Conservation (phyloP, 2,797 vertebrate species). For the Hephaestus fuliginosus region DNA sequence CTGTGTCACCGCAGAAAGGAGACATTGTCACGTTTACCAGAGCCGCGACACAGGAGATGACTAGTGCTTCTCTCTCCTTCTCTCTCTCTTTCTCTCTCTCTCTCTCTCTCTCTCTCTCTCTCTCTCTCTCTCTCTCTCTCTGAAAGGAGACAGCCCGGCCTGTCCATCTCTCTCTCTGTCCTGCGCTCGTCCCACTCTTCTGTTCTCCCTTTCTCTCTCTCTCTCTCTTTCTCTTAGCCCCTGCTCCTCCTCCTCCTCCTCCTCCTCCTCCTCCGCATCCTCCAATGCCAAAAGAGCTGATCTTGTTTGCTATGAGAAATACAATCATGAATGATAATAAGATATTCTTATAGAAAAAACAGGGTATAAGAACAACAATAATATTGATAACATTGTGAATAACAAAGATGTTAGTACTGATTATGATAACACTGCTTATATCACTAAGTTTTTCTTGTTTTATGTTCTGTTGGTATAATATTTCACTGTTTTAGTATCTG, state of each 20-base stretch:
- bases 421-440: slow-evolving; percentile 77
- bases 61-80: slow-evolving; percentile 41
- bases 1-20: slow-evolving; percentile 66
- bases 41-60: slow-evolving; percentile 55
- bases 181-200: slow-evolving; percentile 47
- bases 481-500: slow-evolving; percentile 77
- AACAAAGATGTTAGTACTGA: slow-evolving; percentile 79
- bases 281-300: slow-evolving; percentile 74
- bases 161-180: slow-evolving; percentile 32
- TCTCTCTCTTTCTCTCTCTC: neutral
- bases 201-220: slow-evolving; percentile 29
- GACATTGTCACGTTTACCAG: slow-evolving; percentile 58
- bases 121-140: slow-evolving; percentile 16
- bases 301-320: slow-evolving; percentile 82
- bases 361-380: slow-evolving; percentile 88
- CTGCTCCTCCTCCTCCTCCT: slow-evolving; percentile 36
- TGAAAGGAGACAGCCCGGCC: slow-evolving; percentile 23
- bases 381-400: slow-evolving; percentile 84
- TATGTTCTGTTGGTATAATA: slow-evolving; percentile 72
- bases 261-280: slow-evolving; percentile 26
- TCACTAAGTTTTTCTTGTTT: slow-evolving; percentile 71
- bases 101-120: slow-evolving; percentile 11
- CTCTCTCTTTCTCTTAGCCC: slow-evolving; percentile 13
- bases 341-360: slow-evolving; percentile 83
- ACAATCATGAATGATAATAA: slow-evolving; percentile 85